Conservation (phyloP, 2,888 invertebrate species). For the Charanyca ferruginea region DNA sequence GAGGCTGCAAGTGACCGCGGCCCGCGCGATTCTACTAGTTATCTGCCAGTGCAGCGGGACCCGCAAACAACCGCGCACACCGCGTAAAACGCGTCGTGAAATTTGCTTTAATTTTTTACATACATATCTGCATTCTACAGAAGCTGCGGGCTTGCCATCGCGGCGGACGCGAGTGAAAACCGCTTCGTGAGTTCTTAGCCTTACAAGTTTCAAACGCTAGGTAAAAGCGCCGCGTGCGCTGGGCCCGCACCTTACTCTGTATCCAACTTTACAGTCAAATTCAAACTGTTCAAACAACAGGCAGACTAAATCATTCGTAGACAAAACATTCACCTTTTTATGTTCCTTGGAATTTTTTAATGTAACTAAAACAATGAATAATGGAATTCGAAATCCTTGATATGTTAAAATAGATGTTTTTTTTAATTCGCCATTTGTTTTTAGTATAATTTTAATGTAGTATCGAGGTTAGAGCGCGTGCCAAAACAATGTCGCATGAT, state of each 20-base stretch:
- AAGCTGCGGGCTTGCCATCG: no score
- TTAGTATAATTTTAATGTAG: constrained; percentile 74
- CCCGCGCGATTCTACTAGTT: no score
- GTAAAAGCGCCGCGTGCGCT: constrained; percentile 28
- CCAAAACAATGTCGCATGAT: constrained; percentile 79
- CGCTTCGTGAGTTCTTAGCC: no score
- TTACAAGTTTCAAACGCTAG: neutral
- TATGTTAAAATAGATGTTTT: constrained; percentile 68
- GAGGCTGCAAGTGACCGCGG: no score
- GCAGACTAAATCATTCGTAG: constrained; percentile 70
- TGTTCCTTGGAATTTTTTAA: constrained; percentile 57
- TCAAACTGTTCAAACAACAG: constrained; percentile 73
- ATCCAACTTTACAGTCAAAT: constrained; percentile 61
- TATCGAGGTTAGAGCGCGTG: constrained; percentile 76
- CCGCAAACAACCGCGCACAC: no score
- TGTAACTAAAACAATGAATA: constrained; percentile 50
- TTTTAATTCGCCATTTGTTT: constrained; percentile 73
- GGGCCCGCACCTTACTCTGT: constrained; percentile 44
- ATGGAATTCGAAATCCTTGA: constrained; percentile 59
- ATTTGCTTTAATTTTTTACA: no score
- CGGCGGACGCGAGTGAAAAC: no score
- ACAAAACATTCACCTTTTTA: constrained; percentile 73
- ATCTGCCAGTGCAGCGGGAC: no score
- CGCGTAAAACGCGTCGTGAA: no score
- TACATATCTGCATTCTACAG: no score